These are phyloP conservation scores for Globodera ellingtonae DNA, from an alignment of 1,140 invertebrate species.

Conservation along the genomic window DNA sequence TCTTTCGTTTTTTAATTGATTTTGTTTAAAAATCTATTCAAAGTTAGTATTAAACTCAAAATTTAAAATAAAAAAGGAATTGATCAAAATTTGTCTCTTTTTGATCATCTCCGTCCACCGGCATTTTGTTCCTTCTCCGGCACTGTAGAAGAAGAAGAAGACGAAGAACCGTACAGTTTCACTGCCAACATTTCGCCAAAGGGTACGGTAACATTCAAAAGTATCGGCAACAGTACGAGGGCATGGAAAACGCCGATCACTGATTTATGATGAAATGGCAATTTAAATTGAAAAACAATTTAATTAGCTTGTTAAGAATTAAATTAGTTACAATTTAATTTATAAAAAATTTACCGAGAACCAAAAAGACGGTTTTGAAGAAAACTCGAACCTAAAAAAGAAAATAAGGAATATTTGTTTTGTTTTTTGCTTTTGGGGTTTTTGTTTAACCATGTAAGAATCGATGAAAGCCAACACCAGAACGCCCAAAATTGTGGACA, in stretches of 20 bases:
- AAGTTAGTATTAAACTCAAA: no score
- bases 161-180: not conserved
- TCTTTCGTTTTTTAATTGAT: no score
- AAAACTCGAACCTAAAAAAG: constrained; percentile 71
- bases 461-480: constrained; percentile 82
- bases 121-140: not conserved
- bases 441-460: constrained; percentile 71
- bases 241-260: constrained; percentile 66
- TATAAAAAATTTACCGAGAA: constrained; percentile 48
- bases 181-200: constrained; percentile 40
- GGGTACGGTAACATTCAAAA: constrained; percentile 65
- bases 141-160: no score
- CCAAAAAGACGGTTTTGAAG: constrained; percentile 68
- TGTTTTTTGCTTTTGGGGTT: no score
- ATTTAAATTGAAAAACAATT: not conserved
- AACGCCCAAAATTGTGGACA: constrained; percentile 88
- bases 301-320: not conserved
- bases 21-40: no score
- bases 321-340: not conserved
- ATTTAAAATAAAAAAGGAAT: no score
- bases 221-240: constrained; percentile 66
- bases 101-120: no score
- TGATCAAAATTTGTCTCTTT: no score
- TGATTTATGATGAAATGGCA: not conserved
- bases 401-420: constrained; percentile 67